Conservation (phyloP, 2,888 invertebrate genomes). For the Oxyteleia sp. region DNA sequence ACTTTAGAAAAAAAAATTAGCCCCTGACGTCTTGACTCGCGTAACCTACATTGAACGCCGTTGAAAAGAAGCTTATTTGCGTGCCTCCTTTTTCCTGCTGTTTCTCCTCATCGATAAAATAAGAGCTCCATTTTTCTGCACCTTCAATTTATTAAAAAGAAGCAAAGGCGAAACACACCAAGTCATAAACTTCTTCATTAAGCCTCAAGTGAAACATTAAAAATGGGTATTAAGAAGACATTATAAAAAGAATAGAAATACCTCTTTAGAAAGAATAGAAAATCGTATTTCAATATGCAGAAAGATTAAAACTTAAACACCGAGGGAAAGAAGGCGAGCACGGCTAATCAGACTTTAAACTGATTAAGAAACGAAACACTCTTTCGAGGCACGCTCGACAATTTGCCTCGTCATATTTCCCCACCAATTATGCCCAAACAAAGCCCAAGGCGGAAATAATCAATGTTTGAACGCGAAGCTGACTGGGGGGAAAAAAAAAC, state of each 20-base stretch:
- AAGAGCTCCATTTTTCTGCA: neutral
- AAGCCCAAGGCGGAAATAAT: slow-evolving; percentile 1
- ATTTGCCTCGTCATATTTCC: slow-evolving; percentile 6
- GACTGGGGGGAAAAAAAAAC: slow-evolving; percentile 14
- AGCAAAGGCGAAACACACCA: neutral
- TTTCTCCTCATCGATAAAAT: neutral
- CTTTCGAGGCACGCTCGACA: neutral
- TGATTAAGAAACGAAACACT: neutral
- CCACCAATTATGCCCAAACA: slow-evolving; percentile 16
- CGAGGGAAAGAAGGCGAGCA: neutral
- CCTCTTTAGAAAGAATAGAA: neutral
- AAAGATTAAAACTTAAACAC: neutral
- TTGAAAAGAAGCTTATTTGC: neutral
- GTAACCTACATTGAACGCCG: neutral
- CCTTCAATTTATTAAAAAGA: neutral
- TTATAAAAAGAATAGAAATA: neutral
- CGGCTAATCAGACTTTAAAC: neutral
- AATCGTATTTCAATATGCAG: neutral
- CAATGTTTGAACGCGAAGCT: slow-evolving; percentile 15
- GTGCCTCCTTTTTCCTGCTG: neutral
- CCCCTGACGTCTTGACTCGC: neutral
- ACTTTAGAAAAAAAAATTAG: slow-evolving; percentile 14
- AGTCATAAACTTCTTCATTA: neutral
- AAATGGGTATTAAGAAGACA: slow-evolving; percentile 2
- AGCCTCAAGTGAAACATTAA: neutral